phyloP scores from a whole-genome alignment of 92 coral and sea anemone species.

The Palythoa grandis region DNA sequence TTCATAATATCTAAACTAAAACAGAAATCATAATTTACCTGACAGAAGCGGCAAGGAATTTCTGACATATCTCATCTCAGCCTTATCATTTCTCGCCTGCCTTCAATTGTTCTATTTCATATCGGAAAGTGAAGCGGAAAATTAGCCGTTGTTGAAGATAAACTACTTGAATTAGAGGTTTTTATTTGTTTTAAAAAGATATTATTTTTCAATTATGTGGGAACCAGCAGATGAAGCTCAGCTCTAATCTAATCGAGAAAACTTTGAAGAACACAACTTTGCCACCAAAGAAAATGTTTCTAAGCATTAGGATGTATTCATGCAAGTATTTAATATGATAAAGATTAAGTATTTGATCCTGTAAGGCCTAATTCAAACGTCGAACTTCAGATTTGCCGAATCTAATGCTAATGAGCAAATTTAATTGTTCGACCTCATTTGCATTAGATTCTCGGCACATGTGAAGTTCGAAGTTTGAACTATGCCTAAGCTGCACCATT shows the following conservation, averaged over 20 bases:
- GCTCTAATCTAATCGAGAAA: slow-evolving; percentile 37
- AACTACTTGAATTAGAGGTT: not conserved
- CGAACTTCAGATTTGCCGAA: no score
- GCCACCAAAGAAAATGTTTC: slow-evolving; percentile 20
- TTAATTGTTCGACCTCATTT: no score
- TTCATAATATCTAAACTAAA: slow-evolving; percentile 19
- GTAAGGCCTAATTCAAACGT: no score
- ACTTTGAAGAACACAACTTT: not conserved
- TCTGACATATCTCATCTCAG: slow-evolving; percentile 29
- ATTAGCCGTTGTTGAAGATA: slow-evolving; percentile 25
- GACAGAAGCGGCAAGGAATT: not conserved
- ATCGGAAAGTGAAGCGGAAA: slow-evolving; percentile 16
- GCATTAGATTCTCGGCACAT: no score
- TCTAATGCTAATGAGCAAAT: no score
- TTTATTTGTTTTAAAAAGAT: not conserved
- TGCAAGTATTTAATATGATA: slow-evolving; percentile 23
- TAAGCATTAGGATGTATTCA: slow-evolving; percentile 16
- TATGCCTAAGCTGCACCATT: no score
- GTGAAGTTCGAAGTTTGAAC: no score
- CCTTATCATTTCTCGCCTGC: not conserved
- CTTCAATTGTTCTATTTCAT: not conserved
- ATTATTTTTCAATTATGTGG: slow-evolving; percentile 23
- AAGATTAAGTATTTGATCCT: not conserved
- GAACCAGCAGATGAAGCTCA: slow-evolving; percentile 11
- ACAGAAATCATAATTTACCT: slow-evolving; percentile 9